phyloP scores from a whole-genome alignment of 2,797 vertebrate species.

The Clamator glandarius region DNA sequence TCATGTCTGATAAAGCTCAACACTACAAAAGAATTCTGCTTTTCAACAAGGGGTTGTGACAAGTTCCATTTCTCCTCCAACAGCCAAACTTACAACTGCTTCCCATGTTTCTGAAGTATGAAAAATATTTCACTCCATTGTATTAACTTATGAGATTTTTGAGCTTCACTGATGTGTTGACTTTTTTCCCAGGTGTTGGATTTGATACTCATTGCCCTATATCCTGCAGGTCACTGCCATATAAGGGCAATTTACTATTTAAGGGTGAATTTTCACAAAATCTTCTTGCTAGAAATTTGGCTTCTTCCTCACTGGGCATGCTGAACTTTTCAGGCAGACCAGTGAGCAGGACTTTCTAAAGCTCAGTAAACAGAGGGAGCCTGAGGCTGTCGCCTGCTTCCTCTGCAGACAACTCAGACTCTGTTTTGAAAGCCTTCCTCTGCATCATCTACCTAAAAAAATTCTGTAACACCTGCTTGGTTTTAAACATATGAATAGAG shows the following conservation, averaged over 20 bases:
- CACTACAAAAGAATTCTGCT: background rate
- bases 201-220: background rate
- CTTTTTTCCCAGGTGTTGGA: background rate
- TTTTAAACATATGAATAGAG: constrained; percentile 22
- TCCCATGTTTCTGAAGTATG: background rate
- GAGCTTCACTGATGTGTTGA: background rate
- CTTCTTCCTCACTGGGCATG: background rate
- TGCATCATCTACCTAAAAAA: constrained; percentile 9
- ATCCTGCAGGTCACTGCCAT: background rate
- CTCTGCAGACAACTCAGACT: background rate
- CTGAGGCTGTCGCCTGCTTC: background rate
- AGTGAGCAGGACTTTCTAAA: background rate
- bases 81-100: background rate
- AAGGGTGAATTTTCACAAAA: background rate
- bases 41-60: background rate
- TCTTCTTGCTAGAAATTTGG: background rate
- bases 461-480: constrained; percentile 6
- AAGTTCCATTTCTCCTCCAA: background rate
- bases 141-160: background rate
- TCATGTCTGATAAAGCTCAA: background rate
- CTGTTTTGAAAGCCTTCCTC: background rate
- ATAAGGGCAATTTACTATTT: background rate
- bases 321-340: background rate
- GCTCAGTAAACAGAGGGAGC: background rate
- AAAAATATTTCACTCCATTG: background rate